These are phyloP conservation scores for Seira sanloemensis DNA, from an alignment of 2,888 invertebrate genomes.

Conservation along the genomic window DNA sequence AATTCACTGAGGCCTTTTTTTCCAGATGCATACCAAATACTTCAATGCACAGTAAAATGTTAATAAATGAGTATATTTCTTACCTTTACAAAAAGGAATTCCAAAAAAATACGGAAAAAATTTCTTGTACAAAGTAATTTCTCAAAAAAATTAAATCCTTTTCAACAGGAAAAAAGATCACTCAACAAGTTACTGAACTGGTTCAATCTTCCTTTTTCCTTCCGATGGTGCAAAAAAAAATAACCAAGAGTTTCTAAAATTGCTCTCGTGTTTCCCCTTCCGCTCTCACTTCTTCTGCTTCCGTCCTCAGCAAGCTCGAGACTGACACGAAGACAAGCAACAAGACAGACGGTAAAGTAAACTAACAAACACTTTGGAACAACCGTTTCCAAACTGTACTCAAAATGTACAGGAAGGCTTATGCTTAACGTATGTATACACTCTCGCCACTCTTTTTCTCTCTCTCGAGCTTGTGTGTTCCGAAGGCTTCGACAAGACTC, in stretches of 20 bases:
- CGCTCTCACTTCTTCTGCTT: conserved; percentile 48
- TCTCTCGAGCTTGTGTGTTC: too few relatives aligned
- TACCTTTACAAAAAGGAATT: conserved; percentile 54
- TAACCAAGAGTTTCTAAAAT: background rate
- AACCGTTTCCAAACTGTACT: conserved; percentile 9
- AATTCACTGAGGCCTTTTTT: too few relatives aligned
- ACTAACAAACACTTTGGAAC: conserved; percentile 24
- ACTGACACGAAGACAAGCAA: conserved; percentile 53
- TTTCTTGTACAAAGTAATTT: background rate
- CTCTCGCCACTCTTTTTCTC: too few relatives aligned
- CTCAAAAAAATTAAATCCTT: conserved; percentile 25
- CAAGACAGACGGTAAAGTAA: conserved; percentile 50
- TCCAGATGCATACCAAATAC: too few relatives aligned
- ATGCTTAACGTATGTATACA: too few relatives aligned
- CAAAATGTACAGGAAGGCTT: conserved; percentile 15
- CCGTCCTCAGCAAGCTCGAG: conserved; percentile 61
- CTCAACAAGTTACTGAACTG: conserved; percentile 47
- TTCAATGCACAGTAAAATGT: too few relatives aligned
- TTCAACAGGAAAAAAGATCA: conserved; percentile 14
- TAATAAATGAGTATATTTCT: too few relatives aligned
- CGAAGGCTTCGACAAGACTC: too few relatives aligned
- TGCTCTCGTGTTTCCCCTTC: conserved; percentile 46
- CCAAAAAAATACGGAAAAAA: conserved; percentile 50
- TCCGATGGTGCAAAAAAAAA: background rate
- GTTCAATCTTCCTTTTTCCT: conserved; percentile 15